A percentile compares a stretch with the other conserved stretches of the same genome.
These are phyloP conservation scores for Chloroceryle inda DNA, from an alignment of 2,797 vertebrate species.

Conservation along the genomic window DNA sequence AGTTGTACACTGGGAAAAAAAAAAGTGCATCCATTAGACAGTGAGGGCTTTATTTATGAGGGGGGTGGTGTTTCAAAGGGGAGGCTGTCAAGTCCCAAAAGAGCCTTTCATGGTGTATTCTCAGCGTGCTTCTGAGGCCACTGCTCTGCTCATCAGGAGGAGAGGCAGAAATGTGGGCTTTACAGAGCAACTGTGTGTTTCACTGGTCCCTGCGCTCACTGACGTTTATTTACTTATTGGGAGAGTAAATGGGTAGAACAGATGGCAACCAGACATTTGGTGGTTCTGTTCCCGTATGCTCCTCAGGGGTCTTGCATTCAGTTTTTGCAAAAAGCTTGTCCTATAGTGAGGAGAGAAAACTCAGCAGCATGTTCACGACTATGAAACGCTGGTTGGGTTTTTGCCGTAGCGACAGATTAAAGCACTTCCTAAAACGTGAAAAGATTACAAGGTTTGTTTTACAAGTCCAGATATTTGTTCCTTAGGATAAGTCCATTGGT, in stretches of 20 bases:
- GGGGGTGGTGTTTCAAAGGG: slow-evolving; percentile 70
- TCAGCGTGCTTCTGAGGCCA: slow-evolving; percentile 75
- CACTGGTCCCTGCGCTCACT: slow-evolving; percentile 76
- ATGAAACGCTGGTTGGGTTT: slow-evolving; percentile 60
- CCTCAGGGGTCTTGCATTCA: slow-evolving; percentile 80
- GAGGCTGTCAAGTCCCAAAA: slow-evolving; percentile 74
- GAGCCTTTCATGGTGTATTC: slow-evolving; percentile 78
- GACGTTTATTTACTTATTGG: slow-evolving; percentile 85
- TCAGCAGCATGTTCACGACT: slow-evolving; percentile 65
- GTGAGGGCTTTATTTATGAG: slow-evolving; percentile 78
- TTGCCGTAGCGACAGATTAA: slow-evolving; percentile 67
- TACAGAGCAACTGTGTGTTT: slow-evolving; percentile 78
- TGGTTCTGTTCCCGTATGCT: slow-evolving; percentile 71
- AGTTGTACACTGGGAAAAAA: slow-evolving; percentile 70
- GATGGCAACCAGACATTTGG: slow-evolving; percentile 86
- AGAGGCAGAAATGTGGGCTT: slow-evolving; percentile 80
- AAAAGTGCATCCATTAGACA: slow-evolving; percentile 73
- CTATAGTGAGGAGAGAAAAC: slow-evolving; percentile 65
- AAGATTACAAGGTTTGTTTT: slow-evolving; percentile 72
- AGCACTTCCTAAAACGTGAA: slow-evolving; percentile 63
- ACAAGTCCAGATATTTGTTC: slow-evolving; percentile 38
- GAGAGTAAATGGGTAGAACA: slow-evolving; percentile 85
- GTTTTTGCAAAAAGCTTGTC: slow-evolving; percentile 75
- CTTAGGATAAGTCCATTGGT: neutral
- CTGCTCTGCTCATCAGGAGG: slow-evolving; percentile 79